phyloP scores from a whole-genome alignment of 2,888 invertebrate species.

The Eucriotettix oculatus region DNA sequence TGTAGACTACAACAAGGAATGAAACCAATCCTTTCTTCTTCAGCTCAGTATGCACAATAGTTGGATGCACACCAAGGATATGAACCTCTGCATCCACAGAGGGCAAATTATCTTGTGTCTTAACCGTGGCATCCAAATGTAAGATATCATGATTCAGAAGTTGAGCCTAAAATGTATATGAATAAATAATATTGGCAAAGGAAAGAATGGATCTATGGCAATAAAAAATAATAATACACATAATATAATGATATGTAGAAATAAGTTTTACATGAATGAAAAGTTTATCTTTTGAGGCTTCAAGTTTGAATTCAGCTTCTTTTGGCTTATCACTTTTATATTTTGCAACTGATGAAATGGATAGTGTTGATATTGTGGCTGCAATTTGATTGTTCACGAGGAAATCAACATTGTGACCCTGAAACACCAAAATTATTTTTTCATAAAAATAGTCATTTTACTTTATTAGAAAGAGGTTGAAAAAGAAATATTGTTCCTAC shows the following conservation, averaged over 20 bases:
- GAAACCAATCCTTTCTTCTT: too few species aligned
- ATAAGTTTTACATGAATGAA: neutral
- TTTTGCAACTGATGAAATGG: neutral
- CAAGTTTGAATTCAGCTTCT: neutral
- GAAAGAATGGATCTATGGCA: too few species aligned
- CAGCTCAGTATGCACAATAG: neutral
- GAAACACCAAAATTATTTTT: neutral
- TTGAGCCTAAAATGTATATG: neutral
- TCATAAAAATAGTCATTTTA: neutral
- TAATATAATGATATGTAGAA: too few species aligned
- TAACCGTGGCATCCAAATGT: neutral
- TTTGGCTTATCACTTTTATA: neutral
- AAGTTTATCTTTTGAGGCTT: neutral
- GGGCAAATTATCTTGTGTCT: neutral
- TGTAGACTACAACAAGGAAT: too few species aligned
- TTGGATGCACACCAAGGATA: neutral
- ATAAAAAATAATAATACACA: too few species aligned
- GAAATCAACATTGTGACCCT: neutral
- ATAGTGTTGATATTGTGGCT: neutral
- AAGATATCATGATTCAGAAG: neutral
- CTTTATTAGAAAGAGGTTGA: neutral
- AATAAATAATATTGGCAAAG: too few species aligned
- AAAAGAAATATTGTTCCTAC: constrained; percentile 15
- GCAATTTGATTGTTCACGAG: neutral
- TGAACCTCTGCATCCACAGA: neutral